Evolutionary conservation across 2,113 vertebrate species (phyloP).

Genomic region (Myotis brandtii): DNA sequence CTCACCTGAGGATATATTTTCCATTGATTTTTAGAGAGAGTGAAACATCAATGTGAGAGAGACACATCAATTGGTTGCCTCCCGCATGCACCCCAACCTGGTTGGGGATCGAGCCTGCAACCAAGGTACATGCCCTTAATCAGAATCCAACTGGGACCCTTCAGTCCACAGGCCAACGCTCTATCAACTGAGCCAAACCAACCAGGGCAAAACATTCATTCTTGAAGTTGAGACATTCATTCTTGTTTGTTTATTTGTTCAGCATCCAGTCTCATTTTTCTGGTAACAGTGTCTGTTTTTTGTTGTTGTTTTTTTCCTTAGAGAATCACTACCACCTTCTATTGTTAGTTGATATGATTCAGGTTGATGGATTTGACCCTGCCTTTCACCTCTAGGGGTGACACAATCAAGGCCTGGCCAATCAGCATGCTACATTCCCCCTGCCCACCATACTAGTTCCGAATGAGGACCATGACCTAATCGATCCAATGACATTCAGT

Average conservation of each 20-base stretch:
- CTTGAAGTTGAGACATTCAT: background rate
- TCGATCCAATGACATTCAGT: background rate
- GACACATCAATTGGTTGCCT: no score
- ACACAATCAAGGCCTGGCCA: background rate
- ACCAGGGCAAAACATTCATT: background rate
- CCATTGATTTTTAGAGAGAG: no score
- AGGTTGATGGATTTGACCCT: background rate
- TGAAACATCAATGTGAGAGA: no score
- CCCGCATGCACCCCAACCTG: no score
- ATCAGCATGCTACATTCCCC: background rate
- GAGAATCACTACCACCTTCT: background rate
- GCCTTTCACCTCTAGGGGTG: background rate
- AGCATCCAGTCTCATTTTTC: background rate
- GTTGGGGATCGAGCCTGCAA: no score
- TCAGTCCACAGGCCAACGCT: no score
- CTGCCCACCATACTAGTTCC: background rate
- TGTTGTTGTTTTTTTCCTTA: background rate
- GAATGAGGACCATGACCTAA: background rate
- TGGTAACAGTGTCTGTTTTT: background rate
- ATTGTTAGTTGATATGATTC: background rate
- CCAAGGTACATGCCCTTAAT: no score
- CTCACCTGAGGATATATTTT: no score
- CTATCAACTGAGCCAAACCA: no score
- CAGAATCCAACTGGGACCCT: no score
- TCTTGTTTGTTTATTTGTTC: background rate